phyloP scores from a whole-genome alignment of 2,888 invertebrate genomes.

The Omphaloscelis lunosa region DNA sequence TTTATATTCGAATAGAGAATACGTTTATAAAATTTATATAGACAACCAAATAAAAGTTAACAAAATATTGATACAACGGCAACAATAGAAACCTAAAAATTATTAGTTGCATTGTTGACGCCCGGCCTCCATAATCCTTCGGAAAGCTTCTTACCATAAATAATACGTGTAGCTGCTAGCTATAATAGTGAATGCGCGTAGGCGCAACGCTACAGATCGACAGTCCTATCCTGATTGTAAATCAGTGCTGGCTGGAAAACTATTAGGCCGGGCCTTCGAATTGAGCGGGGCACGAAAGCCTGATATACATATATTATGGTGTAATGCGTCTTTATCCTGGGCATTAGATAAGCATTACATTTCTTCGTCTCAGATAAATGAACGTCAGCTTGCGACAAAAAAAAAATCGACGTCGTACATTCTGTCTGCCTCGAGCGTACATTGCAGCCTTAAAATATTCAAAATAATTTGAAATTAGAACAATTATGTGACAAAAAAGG shows the following conservation, averaged over 20 bases:
- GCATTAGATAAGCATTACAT: slow-evolving; percentile 57
- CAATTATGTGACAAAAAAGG: slow-evolving; percentile 59
- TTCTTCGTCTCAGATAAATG: slow-evolving; percentile 39
- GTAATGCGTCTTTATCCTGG: slow-evolving; percentile 60
- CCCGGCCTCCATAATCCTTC: slow-evolving; percentile 88
- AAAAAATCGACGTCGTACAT: background rate
- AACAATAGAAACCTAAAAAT: slow-evolving; percentile 75
- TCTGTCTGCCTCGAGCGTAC: slow-evolving; percentile 18
- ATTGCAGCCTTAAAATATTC: slow-evolving; percentile 46
- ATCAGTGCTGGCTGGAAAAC: slow-evolving; percentile 83
- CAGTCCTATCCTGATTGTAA: slow-evolving; percentile 89
- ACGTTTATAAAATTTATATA: slow-evolving; percentile 63
- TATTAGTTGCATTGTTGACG: slow-evolving; percentile 86
- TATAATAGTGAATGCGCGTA: slow-evolving; percentile 86
- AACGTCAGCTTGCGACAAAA: slow-evolving; percentile 5
- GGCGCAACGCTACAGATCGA: slow-evolving; percentile 87
- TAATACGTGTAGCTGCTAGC: slow-evolving; percentile 89
- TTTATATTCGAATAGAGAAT: slow-evolving; percentile 64
- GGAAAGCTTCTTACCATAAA: slow-evolving; percentile 90
- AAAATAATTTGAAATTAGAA: slow-evolving; percentile 59
- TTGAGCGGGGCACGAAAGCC: slow-evolving; percentile 66
- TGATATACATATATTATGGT: slow-evolving; percentile 59
- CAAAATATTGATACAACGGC: slow-evolving; percentile 73
- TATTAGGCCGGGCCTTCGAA: slow-evolving; percentile 74
- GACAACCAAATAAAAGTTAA: slow-evolving; percentile 72